Percentiles rank a stretch among this genome's conserved stretches.
phyloP scores from a whole-genome alignment of 2,888 invertebrate genomes.

The Xanthorhoe designata region DNA sequence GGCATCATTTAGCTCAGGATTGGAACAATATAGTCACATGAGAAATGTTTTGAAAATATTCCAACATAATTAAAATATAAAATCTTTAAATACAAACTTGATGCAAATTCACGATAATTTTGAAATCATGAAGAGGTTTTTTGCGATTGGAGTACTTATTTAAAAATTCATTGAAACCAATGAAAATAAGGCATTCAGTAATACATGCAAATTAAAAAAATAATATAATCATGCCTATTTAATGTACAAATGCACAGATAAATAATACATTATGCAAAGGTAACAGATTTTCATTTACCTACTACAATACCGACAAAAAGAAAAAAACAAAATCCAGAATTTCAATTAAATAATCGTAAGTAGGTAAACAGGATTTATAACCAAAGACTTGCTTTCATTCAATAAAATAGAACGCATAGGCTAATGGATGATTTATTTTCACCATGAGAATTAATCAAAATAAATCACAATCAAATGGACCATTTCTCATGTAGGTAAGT shows the following conservation, averaged over 20 bases:
- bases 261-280: too few species aligned
- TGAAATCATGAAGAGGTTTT: too few species aligned
- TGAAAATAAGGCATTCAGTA: too few species aligned
- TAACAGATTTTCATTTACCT: too few species aligned
- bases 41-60: background rate
- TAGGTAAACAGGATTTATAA: background rate
- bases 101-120: too few species aligned
- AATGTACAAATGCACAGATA: too few species aligned
- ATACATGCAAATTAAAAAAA: too few species aligned
- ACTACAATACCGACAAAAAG: too few species aligned
- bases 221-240: background rate
- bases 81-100: too few species aligned
- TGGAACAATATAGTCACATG: background rate
- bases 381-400: background rate
- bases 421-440: background rate
- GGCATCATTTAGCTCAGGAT: slow-evolving; percentile 2
- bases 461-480: slow-evolving; percentile 43
- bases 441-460: background rate
- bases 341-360: background rate
- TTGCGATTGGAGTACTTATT: too few species aligned
- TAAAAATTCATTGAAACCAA: too few species aligned
- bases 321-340: background rate
- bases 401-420: background rate
- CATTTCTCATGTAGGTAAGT: slow-evolving; percentile 36
- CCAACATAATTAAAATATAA: background rate